Evolutionary conservation across 2,888 invertebrate species (phyloP).

Genomic region (Orthosia cruda): DNA sequence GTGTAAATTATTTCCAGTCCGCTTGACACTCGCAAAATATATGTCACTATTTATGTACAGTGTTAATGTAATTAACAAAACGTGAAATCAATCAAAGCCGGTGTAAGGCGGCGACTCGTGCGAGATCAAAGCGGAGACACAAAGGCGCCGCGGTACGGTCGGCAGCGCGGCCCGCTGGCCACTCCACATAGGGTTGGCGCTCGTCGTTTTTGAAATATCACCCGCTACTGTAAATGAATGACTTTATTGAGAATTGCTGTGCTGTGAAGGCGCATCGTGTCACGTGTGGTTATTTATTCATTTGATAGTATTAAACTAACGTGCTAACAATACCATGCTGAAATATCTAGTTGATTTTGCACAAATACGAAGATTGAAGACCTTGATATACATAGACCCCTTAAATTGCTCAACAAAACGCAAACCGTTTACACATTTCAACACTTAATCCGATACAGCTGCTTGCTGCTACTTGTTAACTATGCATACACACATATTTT

Average conservation of each 20-base stretch:
- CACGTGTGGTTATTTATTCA: too few relatives aligned
- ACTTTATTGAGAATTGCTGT: constrained; percentile 24
- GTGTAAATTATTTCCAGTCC: constrained; percentile 46
- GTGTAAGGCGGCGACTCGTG: constrained; percentile 73
- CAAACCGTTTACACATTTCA: not conserved
- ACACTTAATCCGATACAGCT: not conserved
- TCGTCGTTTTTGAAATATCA: constrained; percentile 50
- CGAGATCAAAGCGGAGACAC: constrained; percentile 82
- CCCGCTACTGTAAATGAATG: constrained; percentile 26
- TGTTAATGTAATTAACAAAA: constrained; percentile 81
- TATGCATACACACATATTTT: too few relatives aligned
- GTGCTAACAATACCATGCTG: not conserved
- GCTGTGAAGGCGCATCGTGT: not conserved
- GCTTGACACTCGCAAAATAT: constrained; percentile 58
- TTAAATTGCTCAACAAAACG: not conserved
- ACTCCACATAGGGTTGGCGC: constrained; percentile 63
- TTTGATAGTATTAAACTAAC: not conserved
- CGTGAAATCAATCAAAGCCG: constrained; percentile 82
- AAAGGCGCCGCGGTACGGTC: constrained; percentile 75
- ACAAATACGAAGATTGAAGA: too few relatives aligned
- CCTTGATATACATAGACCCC: not conserved
- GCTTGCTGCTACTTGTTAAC: not conserved
- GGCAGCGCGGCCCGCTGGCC: constrained; percentile 64
- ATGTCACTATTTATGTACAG: constrained; percentile 64
- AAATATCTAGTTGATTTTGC: not conserved